Conservation (phyloP, 1,140 invertebrate genomes). For the Antheraea mylitta region DNA sequence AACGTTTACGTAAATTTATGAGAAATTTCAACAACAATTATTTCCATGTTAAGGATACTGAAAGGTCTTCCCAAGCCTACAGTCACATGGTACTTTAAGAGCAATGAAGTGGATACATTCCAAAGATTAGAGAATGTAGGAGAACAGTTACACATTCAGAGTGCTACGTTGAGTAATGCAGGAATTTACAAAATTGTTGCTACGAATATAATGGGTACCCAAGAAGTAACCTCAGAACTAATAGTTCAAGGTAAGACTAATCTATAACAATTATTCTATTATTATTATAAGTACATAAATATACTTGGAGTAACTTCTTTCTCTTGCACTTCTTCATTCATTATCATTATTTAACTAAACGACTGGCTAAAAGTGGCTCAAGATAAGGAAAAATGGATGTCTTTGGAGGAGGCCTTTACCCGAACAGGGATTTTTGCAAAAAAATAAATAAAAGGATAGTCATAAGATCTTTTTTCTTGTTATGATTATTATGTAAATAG, state of each 20-base stretch:
- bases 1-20: background rate
- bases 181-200: conserved; percentile 1
- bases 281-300: background rate
- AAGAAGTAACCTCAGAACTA: conserved; percentile 7
- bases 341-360: too few species aligned
- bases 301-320: background rate
- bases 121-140: background rate
- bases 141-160: background rate
- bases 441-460: too few species aligned
- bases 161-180: background rate
- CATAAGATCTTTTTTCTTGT: too few species aligned
- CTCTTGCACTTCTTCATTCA: too few species aligned
- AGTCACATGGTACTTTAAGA: conserved; percentile 11
- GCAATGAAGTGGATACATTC: background rate
- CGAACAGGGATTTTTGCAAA: too few species aligned
- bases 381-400: too few species aligned
- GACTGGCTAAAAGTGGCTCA: too few species aligned
- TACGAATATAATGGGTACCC: background rate
- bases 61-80: conserved; percentile 12
- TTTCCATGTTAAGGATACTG: background rate
- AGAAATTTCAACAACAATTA: background rate
- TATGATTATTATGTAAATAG: too few species aligned
- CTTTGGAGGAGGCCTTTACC: too few species aligned
- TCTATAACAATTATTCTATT: background rate
- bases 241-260: conserved; percentile 18